Evolutionary conservation across 2,888 invertebrate species (phyloP), one percentile per base, ranked within the genome.

Genomic region (Campoplex nolae): DNA sequence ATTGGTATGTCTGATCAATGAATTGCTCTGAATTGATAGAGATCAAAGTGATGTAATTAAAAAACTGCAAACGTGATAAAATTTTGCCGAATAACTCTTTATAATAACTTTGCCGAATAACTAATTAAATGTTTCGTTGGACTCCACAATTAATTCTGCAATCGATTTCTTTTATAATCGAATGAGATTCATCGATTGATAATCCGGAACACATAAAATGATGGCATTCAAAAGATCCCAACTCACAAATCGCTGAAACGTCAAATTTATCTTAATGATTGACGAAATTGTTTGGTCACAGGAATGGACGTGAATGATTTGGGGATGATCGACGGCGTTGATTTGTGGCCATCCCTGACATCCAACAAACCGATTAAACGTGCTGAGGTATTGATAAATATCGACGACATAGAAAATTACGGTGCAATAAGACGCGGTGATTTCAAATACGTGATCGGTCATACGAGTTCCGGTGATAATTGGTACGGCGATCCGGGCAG

Each of bases 361-460:
- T 51, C 95, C 88, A 95, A 95, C 58, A 88, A 88, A 32, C 91
- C 92, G 42, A 92, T 95, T 95, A 86, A 95, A 88, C 95, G 96
- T 73, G 95, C 94, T 71, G 96, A 96, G 90, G 94, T 96, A 2
- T 92, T 96, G 1, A 94, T 96, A 89, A 95, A 96, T 88, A 95
- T 96, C 62, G 96, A 96, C 84, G 95, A 96, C 67, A 92, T 95
- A 13, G 93, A 89, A 2, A 95, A 96, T 88, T 96, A 96, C 88
- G 96, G 95, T 0, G 95, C 96, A 91, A 95, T 94, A 70, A 95
- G 96, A 92, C 95, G 95, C 38, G 96, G 96, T 0, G 96, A 96
- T 92, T 96, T 96, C 93, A 96, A 96, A 93, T 95, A 96, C 84
- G 91, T 96, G 0, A 95, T 96, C 62, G 96, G 96, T 2, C 95